phyloP scores from a whole-genome alignment of 2,113 vertebrate genomes.

The Heterocephalus glaber region DNA sequence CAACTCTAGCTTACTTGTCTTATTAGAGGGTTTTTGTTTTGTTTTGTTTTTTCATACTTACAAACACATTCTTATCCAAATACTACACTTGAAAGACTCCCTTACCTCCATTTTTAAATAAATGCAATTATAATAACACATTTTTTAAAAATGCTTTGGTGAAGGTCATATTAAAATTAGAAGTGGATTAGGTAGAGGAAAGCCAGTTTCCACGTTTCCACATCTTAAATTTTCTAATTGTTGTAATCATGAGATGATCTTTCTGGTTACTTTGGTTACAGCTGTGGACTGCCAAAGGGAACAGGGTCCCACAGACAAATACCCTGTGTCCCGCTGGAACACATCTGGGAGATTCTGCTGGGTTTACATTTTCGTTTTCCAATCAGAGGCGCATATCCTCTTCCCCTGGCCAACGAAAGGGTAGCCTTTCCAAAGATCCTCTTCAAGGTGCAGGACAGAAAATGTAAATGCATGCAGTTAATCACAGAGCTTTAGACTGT shows the following conservation, averaged over 20 bases:
- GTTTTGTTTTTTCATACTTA: too few relatives aligned
- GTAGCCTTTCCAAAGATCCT: slow-evolving; percentile 16
- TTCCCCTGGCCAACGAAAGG: not conserved
- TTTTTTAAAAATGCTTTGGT: not conserved
- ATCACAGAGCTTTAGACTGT: slow-evolving; percentile 39
- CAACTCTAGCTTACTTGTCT: not conserved
- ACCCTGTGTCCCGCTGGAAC: not conserved
- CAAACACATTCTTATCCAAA: not conserved
- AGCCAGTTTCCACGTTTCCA: not conserved
- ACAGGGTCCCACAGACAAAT: not conserved
- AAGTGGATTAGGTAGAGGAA: not conserved
- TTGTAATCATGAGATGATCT: not conserved
- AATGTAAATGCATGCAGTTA: not conserved
- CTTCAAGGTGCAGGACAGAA: not conserved
- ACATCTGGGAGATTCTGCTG: not conserved
- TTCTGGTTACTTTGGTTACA: not conserved
- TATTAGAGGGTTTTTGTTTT: not conserved
- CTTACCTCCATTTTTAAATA: not conserved
- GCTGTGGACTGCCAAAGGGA: not conserved
- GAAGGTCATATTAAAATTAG: slow-evolving; percentile 15
- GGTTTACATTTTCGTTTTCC: not conserved
- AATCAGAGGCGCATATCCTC: not conserved
- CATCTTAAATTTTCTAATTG: not conserved
- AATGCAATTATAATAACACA: not conserved
- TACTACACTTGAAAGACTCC: not conserved